These are phyloP conservation scores for Poeciliopsis prolifica DNA, from an alignment of 2,113 vertebrate genomes.

Conservation along the genomic window DNA sequence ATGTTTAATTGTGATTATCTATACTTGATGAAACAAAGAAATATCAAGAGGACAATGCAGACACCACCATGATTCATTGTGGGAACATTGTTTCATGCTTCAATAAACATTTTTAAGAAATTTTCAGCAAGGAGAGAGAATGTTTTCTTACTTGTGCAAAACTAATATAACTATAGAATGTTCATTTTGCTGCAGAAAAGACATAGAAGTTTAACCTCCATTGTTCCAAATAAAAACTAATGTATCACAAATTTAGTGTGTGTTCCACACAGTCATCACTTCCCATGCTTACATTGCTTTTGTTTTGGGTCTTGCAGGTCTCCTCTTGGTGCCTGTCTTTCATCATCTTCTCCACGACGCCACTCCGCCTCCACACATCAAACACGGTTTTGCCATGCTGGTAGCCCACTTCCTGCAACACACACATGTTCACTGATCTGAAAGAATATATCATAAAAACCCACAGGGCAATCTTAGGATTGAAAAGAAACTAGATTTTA, in stretches of 20 bases:
- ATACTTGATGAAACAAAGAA: too few species aligned
- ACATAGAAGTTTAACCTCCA: not conserved
- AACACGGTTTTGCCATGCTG: conserved; percentile 93
- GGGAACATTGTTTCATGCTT: not conserved
- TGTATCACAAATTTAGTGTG: not conserved
- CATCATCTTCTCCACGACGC: conserved; percentile 93
- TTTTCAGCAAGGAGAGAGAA: too few species aligned
- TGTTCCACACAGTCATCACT: not conserved
- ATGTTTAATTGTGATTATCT: too few species aligned
- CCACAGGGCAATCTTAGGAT: not conserved
- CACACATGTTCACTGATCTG: not conserved
- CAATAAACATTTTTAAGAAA: too few species aligned
- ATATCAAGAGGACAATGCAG: too few species aligned
- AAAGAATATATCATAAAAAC: not conserved
- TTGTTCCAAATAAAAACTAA: not conserved
- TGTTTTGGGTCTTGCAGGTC: conserved; percentile 84
- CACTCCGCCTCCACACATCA: conserved; percentile 89
- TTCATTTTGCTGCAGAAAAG: not conserved
- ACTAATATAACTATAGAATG: not conserved
- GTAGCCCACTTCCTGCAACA: conserved; percentile 90
- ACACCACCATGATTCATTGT: not conserved
- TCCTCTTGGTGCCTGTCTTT: conserved; percentile 88
- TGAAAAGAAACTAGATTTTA: not conserved
- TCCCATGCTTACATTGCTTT: conserved; percentile 76
- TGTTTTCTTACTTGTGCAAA: not conserved